phyloP scores from a whole-genome alignment of 1,140 invertebrate species.

The Leucophenga varia region DNA sequence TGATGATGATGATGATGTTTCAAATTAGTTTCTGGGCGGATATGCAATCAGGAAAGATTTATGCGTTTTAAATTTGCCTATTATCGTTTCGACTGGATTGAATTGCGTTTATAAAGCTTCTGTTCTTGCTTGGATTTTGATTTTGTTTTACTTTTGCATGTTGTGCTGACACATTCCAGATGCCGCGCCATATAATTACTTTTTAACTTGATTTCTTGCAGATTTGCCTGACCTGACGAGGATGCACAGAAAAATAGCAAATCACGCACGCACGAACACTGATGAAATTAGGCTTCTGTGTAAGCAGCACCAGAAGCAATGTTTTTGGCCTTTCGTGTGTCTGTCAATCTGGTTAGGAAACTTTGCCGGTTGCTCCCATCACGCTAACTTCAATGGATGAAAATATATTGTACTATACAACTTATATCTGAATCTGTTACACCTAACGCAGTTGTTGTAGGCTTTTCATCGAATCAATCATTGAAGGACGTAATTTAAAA shows the following conservation, averaged over 20 bases:
- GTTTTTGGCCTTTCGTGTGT: not conserved
- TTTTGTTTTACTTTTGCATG: too few species aligned
- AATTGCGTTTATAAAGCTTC: slow-evolving; percentile 1
- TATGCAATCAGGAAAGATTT: too few species aligned
- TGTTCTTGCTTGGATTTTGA: slow-evolving; percentile 5
- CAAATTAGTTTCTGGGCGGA: too few species aligned
- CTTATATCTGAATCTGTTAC: not conserved
- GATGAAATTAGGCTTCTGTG: slow-evolving; percentile 55
- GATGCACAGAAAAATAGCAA: slow-evolving; percentile 14
- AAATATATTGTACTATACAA: not conserved
- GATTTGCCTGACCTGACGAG: slow-evolving; percentile 12
- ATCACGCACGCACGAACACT: slow-evolving; percentile 30
- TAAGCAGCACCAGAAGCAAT: slow-evolving; percentile 35
- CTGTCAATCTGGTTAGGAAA: not conserved
- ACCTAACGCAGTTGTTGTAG: not conserved
- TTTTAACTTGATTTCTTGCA: slow-evolving; percentile 20
- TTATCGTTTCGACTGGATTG: not conserved
- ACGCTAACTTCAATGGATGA: not conserved
- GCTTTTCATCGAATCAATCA: not conserved
- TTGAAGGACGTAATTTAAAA: too few species aligned
- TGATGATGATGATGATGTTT: slow-evolving; percentile 4
- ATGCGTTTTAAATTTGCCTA: too few species aligned
- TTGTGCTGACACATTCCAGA: too few species aligned
- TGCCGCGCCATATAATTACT: too few species aligned
- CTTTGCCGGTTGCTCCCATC: not conserved